Evolutionary conservation across 2,888 invertebrate species (phyloP), one percentile per base, ranked within the genome.

Genomic region (Cryptus armator): DNA sequence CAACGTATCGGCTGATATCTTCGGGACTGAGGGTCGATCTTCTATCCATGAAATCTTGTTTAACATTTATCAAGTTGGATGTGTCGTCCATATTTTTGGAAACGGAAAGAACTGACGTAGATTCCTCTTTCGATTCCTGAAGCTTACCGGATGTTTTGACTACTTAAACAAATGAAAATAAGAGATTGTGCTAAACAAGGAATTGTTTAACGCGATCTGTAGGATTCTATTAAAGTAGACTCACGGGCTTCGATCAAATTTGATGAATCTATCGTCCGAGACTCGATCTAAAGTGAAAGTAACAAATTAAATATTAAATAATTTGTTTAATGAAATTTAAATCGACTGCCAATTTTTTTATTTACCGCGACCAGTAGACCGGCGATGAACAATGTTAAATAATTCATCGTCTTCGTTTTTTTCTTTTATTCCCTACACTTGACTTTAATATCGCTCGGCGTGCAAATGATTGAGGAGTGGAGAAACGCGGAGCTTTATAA

Each of bases 401-500:
- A 68, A 80, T 62, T 29, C 48, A 24, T 44, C 80, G 62, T 83
- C 64, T 72, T 74, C 32, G 16, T 24, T 43, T 24, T 64, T 64
- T 32, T n/a, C 64, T 7, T 19, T 10, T 16, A 6, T 14, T n/a
- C 24, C 19, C n/a, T 7, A 16, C 1, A 67, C 46, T 59, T 5
- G 10, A 48, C n/a, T 2, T 32, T 67, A 48, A 37, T 59, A 56
- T 64, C 16, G 48, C 59, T 66, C 43, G 14, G 43, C 14, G 46
- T 32, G 44, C 16, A 51, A 80, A 59, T 84, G 84, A 80, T 29
- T 29, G 59, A 12, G 10, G 12, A 32, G 5, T 7, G 14, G 16
- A 24, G 67, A 56, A 48, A 44, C 32, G 24, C 44, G 70, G 16
- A 48, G 32, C 62, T 90, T 89, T 90, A 90, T 90, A 90, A 71